Evolutionary conservation across 2,113 vertebrate genomes (phyloP).

Genomic region (Carollia perspicillata): DNA sequence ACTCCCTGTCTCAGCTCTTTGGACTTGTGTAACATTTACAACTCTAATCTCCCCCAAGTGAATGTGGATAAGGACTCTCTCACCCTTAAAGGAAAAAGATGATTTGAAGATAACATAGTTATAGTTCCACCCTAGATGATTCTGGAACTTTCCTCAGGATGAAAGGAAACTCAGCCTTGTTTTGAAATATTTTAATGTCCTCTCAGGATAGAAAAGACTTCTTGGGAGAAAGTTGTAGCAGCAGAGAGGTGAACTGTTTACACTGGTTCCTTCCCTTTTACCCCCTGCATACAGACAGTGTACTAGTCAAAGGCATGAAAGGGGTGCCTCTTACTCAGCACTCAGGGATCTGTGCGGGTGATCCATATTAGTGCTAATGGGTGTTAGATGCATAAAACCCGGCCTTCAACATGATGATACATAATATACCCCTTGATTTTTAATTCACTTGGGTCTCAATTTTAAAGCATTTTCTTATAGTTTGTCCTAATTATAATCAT

Average conservation of each 20-base stretch:
- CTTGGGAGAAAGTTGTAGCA: slow-evolving; percentile 6
- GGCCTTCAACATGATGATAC: slow-evolving; percentile 83
- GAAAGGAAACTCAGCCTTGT: slow-evolving; percentile 18
- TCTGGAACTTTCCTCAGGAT: slow-evolving; percentile 18
- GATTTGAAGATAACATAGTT: not conserved
- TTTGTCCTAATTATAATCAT: slow-evolving; percentile 87
- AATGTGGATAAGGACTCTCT: not conserved
- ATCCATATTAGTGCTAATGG: slow-evolving; percentile 76
- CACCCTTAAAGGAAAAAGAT: not conserved
- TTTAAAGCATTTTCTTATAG: slow-evolving; percentile 86
- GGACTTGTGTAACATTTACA: not conserved
- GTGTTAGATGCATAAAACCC: slow-evolving; percentile 75
- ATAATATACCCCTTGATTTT: slow-evolving; percentile 85
- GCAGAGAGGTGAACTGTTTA: slow-evolving; percentile 54
- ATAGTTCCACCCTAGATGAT: not conserved
- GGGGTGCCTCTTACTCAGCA: slow-evolving; percentile 21
- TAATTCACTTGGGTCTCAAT: slow-evolving; percentile 85
- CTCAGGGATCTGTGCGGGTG: slow-evolving; percentile 72
- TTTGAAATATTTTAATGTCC: not conserved
- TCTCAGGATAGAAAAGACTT: slow-evolving; percentile 17
- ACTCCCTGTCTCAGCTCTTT: not conserved
- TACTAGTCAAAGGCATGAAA: slow-evolving; percentile 56
- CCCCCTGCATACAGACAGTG: slow-evolving; percentile 36
- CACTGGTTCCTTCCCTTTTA: not conserved
- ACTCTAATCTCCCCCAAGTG: not conserved